Evolutionary conservation across 2,888 invertebrate genomes (phyloP).

Genomic region (Drosophila atripex): DNA sequence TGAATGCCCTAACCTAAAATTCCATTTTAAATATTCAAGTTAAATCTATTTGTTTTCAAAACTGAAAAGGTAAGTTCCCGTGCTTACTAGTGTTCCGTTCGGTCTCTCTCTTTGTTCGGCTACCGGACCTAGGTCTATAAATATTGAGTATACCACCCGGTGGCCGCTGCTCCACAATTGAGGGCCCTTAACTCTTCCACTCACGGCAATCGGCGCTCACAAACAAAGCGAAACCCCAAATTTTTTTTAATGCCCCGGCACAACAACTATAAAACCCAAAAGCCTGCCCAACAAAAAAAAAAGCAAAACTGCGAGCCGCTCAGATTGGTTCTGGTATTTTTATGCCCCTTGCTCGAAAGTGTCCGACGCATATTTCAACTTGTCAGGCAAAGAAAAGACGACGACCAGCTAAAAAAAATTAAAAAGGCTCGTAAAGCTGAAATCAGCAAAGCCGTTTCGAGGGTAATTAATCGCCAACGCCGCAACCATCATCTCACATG

Average conservation of each 20-base stretch:
- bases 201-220: conserved; percentile 18
- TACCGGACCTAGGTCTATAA: conserved; percentile 73
- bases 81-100: neutral
- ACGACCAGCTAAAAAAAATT: conserved; percentile 27
- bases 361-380: conserved; percentile 74
- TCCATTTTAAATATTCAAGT: neutral
- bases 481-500: conserved; percentile 45
- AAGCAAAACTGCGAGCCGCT: conserved; percentile 46
- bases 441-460: conserved; percentile 68
- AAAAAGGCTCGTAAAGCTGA: conserved; percentile 77
- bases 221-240: conserved; percentile 32
- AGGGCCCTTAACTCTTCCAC: conserved; percentile 38
- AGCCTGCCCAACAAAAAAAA: conserved; percentile 37
- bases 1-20: neutral
- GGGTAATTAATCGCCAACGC: conserved; percentile 73
- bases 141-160: conserved; percentile 35
- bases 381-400: conserved; percentile 65
- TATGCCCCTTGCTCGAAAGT: conserved; percentile 67
- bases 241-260: conserved; percentile 46
- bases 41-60: neutral
- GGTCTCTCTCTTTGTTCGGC: conserved; percentile 29
- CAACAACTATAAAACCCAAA: conserved; percentile 44
- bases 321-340: conserved; percentile 63
- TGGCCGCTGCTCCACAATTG: conserved; percentile 15
- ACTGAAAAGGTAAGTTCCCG: neutral